Conservation (phyloP, 1,140 invertebrate species). For the Ephestia elutella region DNA sequence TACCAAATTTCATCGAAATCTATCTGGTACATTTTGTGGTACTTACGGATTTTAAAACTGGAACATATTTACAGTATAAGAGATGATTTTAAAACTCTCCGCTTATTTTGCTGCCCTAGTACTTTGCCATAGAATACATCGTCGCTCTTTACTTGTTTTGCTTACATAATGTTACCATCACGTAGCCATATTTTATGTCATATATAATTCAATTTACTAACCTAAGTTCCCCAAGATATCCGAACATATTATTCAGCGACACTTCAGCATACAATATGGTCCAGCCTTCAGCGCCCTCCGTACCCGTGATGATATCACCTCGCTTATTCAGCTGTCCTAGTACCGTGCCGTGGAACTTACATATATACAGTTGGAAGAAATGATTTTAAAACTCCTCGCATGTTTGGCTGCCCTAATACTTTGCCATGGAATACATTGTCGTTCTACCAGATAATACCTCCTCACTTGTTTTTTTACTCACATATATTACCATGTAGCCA, state of each 20-base stretch:
- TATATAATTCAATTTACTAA: no score
- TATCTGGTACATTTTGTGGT: no score
- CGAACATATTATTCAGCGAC: slow-evolving; percentile 99
- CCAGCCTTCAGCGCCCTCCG: slow-evolving; percentile 91
- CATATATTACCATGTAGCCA: no score
- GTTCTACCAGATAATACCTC: no score
- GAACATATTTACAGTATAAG: no score
- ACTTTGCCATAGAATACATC: not conserved
- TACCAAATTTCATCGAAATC: no score
- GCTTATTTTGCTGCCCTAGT: not conserved
- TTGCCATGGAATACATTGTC: not conserved
- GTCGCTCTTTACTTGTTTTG: no score
- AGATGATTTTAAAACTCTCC: not conserved
- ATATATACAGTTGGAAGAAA: not conserved
- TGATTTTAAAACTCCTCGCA: not conserved
- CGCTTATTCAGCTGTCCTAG: slow-evolving; percentile 89
- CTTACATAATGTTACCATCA: no score
- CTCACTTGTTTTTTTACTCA: no score
- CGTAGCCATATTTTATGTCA: no score
- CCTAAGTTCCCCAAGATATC: slow-evolving; percentile 93
- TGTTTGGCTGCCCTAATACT: not conserved
- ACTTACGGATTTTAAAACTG: no score
- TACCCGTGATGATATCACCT: slow-evolving; percentile 88
- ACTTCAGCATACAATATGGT: slow-evolving; percentile 92
- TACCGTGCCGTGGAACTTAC: slow-evolving; percentile 86